A percentile compares a stretch with the other conserved stretches of the same genome.
Conservation (phyloP, 2,113 vertebrate genomes). For the Perca schrenkii region DNA sequence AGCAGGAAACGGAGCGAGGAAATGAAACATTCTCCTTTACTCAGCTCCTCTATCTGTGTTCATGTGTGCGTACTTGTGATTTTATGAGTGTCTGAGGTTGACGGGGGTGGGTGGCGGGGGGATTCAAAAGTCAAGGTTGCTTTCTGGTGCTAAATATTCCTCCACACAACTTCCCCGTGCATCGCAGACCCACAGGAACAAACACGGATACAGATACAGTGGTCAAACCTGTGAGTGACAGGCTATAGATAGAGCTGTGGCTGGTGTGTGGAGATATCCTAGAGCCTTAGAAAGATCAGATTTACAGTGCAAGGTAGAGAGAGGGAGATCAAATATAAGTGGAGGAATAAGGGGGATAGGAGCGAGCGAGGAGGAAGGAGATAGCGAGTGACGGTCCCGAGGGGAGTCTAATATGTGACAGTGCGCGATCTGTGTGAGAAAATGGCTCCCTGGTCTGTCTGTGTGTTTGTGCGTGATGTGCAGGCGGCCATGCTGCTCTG, state of each 20-base stretch:
- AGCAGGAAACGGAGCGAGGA: constrained; percentile 67
- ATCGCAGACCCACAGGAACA: constrained; percentile 34
- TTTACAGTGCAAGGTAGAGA: constrained; percentile 50
- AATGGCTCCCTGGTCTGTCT: constrained; percentile 51
- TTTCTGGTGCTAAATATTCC: constrained; percentile 70
- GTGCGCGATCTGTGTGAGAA: constrained; percentile 56
- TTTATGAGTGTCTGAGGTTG: constrained; percentile 29
- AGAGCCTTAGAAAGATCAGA: constrained; percentile 61
- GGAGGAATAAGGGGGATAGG: constrained; percentile 25
- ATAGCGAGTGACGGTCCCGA: constrained; percentile 17
- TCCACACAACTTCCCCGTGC: constrained; percentile 42
- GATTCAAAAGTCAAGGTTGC: constrained; percentile 58
- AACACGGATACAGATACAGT: constrained; percentile 40
- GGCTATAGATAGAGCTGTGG: constrained; percentile 54
- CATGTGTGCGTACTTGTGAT: constrained; percentile 45
- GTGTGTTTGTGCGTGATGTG: constrained; percentile 26
- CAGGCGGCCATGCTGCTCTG: constrained; percentile 36
- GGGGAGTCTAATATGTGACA: constrained; percentile 33
- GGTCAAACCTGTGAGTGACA: constrained; percentile 50
- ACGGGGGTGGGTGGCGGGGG: background rate
- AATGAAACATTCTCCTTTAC: constrained; percentile 47
- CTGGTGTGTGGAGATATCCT: constrained; percentile 57
- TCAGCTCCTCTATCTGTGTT: constrained; percentile 51
- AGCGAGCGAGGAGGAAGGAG: constrained; percentile 34
- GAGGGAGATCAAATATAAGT: constrained; percentile 54